Conservation (phyloP, 2,888 invertebrate species). For the Macroteleia sp. region DNA sequence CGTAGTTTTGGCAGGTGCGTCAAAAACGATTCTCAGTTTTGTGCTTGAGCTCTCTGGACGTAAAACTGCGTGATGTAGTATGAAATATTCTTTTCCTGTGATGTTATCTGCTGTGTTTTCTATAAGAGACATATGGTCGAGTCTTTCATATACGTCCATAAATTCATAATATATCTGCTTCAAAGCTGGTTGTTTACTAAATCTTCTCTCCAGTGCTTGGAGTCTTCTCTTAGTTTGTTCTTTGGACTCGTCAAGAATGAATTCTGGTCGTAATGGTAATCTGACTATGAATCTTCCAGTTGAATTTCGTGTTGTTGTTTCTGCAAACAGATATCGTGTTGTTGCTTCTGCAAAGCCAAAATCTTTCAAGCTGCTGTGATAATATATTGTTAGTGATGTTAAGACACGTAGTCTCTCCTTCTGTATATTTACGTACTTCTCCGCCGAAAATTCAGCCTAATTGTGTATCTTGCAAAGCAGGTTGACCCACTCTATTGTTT, state of each 20-base stretch:
- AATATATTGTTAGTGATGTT: slow-evolving; percentile 3
- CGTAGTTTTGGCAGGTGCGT: too few relatives aligned
- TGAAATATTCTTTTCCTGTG: too few relatives aligned
- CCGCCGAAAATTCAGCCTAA: slow-evolving; percentile 20
- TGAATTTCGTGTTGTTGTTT: slow-evolving; percentile 7
- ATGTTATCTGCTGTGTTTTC: too few relatives aligned
- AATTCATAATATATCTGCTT: slow-evolving; percentile 13
- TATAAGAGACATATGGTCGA: too few relatives aligned
- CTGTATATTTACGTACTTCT: background rate
- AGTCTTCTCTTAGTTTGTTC: slow-evolving; percentile 25
- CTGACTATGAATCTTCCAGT: slow-evolving; percentile 44
- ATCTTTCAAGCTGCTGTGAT: slow-evolving; percentile 7
- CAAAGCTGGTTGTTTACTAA: slow-evolving; percentile 11
- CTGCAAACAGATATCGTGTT: slow-evolving; percentile 9
- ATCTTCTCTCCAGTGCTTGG: slow-evolving; percentile 19
- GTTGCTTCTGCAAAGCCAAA: background rate
- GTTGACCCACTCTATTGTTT: slow-evolving; percentile 1
- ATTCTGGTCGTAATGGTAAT: slow-evolving; percentile 20
- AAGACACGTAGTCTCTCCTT: background rate
- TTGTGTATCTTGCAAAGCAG: slow-evolving; percentile 6
- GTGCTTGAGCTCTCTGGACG: too few relatives aligned
- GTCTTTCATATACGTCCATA: too few relatives aligned
- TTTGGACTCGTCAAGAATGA: slow-evolving; percentile 36
- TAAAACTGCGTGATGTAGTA: too few relatives aligned
- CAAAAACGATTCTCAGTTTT: too few relatives aligned